Conservation (phyloP, 2,113 vertebrate genomes). For the Egretta garzetta region DNA sequence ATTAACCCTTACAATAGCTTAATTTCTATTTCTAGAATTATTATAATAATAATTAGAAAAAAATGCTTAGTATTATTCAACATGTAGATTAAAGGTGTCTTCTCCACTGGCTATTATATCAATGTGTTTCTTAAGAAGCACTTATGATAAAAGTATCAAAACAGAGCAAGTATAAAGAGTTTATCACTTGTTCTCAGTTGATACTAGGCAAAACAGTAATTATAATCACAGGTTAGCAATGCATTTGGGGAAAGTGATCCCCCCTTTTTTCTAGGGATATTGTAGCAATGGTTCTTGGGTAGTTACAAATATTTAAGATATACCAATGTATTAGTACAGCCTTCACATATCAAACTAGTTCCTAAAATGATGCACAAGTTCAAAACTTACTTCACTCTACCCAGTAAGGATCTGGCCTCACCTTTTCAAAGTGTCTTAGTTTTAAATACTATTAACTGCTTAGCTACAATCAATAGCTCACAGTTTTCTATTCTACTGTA, state of each 20-base stretch:
- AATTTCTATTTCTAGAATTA: too few species aligned
- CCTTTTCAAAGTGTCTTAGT: background rate
- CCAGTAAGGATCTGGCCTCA: background rate
- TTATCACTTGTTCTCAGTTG: background rate
- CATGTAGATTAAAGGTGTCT: background rate
- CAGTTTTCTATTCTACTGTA: background rate
- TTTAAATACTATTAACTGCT: background rate
- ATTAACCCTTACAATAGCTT: background rate
- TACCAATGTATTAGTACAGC: background rate
- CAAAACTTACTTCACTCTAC: background rate
- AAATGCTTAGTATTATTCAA: background rate
- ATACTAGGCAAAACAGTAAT: background rate
- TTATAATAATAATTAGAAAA: background rate
- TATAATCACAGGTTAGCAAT: background rate
- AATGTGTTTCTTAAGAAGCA: background rate
- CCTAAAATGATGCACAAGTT: background rate
- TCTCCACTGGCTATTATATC: background rate
- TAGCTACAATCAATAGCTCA: background rate
- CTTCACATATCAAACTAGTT: background rate
- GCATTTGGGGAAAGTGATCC: background rate
- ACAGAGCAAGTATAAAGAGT: background rate
- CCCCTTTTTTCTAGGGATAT: background rate
- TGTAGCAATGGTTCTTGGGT: background rate
- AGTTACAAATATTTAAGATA: background rate
- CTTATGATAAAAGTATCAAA: background rate